phyloP scores from a whole-genome alignment of 1,140 invertebrate genomes.

The Scaptodrosophila lebanonensis region DNA sequence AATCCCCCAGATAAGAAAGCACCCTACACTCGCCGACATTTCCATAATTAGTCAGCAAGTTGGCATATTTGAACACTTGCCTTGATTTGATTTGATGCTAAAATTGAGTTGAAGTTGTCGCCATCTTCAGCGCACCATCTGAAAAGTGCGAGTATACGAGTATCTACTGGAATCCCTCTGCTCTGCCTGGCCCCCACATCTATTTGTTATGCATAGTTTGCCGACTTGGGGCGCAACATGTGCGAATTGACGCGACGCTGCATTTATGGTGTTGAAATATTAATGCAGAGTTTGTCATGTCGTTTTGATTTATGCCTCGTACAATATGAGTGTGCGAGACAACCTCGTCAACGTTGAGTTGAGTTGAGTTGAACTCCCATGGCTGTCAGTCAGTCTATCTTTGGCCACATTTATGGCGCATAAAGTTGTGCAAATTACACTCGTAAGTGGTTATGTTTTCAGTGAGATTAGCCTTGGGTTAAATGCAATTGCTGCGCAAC shows the following conservation, averaged over 20 bases:
- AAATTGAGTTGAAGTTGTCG: conserved; percentile 32
- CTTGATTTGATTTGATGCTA: conserved; percentile 68
- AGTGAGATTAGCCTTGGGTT: too few relatives aligned
- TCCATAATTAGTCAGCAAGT: conserved; percentile 72
- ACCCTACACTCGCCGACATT: conserved; percentile 35
- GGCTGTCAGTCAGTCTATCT: too few relatives aligned
- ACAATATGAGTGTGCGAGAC: conserved; percentile 17
- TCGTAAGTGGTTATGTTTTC: too few relatives aligned
- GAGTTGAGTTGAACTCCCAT: too few relatives aligned
- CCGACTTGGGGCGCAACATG: conserved; percentile 38
- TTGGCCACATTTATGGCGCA: too few relatives aligned
- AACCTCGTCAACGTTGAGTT: too few relatives aligned
- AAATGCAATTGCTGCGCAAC: too few relatives aligned
- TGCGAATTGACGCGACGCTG: conserved; percentile 71
- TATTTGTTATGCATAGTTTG: conserved; percentile 72
- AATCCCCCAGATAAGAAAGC: conserved; percentile 18
- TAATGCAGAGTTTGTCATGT: conserved; percentile 70
- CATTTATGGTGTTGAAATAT: conserved; percentile 74
- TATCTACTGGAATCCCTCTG: too few relatives aligned
- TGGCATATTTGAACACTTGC: conserved; percentile 57
- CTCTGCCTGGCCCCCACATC: too few relatives aligned
- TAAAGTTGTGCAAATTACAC: too few relatives aligned
- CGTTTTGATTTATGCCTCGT: conserved; percentile 63
- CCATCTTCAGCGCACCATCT: conserved; percentile 6
- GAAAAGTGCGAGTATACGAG: too few relatives aligned